Evolutionary conservation across 2,113 vertebrate genomes (phyloP).

Genomic region (Eira barbara): DNA sequence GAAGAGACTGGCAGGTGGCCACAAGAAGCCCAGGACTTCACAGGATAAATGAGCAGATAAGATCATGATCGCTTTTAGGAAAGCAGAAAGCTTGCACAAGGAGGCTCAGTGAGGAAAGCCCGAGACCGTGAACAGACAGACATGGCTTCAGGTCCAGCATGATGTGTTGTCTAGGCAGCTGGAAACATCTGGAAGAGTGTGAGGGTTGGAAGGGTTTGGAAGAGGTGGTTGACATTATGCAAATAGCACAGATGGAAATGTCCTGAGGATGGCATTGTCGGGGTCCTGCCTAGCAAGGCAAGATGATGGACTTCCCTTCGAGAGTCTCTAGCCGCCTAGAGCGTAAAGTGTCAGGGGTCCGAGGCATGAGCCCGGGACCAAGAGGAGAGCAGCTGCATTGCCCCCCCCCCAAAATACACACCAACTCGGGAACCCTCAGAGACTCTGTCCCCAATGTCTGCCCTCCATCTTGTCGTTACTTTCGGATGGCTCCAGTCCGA

Average conservation of each 20-base stretch:
- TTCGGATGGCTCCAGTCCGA: background rate
- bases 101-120: background rate
- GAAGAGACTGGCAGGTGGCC: background rate
- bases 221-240: background rate
- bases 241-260: background rate
- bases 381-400: background rate
- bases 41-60: background rate
- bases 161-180: background rate
- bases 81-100: background rate
- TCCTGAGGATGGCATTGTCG: background rate
- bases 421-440: background rate
- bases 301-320: background rate
- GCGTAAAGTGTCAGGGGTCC: background rate
- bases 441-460: background rate
- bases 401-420: fast-evolving
- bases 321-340: background rate
- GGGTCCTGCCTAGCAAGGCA: background rate
- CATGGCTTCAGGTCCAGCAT: background rate
- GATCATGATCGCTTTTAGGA: background rate
- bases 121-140: background rate
- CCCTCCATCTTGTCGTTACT: background rate
- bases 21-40: background rate
- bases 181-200: background rate
- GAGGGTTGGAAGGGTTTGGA: background rate
- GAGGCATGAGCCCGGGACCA: background rate